phyloP scores from a whole-genome alignment of 2,797 vertebrate genomes.

The Enteromius treurensis region DNA sequence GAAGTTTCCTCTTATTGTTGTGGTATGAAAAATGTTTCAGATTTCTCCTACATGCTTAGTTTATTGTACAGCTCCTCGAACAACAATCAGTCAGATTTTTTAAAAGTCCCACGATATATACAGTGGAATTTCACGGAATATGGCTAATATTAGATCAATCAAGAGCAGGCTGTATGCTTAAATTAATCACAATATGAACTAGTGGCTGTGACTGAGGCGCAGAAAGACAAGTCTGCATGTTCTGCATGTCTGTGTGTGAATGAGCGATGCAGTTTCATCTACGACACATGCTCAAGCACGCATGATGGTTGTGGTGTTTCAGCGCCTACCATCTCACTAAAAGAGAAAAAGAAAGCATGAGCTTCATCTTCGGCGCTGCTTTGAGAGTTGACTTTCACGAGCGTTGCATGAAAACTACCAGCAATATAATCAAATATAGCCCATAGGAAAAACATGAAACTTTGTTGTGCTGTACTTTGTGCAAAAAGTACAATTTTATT shows the following conservation, averaged over 20 bases:
- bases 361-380: neutral
- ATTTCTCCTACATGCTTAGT: neutral
- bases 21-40: neutral
- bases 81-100: neutral
- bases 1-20: slow-evolving; percentile 30
- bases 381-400: neutral
- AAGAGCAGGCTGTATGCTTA: neutral
- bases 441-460: neutral
- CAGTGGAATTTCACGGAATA: neutral
- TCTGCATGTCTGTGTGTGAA: neutral
- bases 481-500: neutral
- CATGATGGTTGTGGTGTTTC: neutral
- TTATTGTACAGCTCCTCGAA: neutral
- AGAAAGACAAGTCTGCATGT: neutral
- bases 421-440: too few relatives aligned
- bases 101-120: neutral
- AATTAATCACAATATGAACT: neutral
- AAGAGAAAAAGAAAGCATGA: neutral
- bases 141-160: neutral
- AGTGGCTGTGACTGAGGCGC: neutral
- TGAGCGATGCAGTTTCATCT: neutral
- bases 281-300: neutral
- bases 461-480: neutral
- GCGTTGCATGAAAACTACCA: neutral
- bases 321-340: neutral